Conservation (phyloP, 2,797 vertebrate species). For the Austrolebias charrua region DNA sequence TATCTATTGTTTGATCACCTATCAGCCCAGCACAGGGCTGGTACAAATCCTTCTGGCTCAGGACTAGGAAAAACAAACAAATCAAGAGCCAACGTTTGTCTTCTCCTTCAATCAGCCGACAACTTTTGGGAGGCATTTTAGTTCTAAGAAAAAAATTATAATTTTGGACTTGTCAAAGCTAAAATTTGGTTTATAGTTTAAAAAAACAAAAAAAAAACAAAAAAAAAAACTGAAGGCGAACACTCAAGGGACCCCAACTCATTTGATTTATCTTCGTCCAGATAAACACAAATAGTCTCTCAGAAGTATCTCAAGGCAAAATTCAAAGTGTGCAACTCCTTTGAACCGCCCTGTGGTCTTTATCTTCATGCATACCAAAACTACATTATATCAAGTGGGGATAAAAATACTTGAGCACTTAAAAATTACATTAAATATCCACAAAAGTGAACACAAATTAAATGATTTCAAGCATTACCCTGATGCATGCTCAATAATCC, state of each 20-base stretch:
- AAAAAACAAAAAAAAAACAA: too few relatives aligned
- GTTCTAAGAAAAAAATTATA: too few relatives aligned
- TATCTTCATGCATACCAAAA: slow-evolving; percentile 39
- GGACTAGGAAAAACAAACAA: slow-evolving; percentile 53
- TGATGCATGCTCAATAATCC: too few relatives aligned
- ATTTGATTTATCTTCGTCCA: slow-evolving; percentile 32
- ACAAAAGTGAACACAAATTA: neutral
- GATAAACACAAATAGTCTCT: slow-evolving; percentile 26
- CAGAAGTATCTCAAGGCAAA: slow-evolving; percentile 24
- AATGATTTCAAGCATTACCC: neutral
- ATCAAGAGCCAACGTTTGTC: slow-evolving; percentile 31
- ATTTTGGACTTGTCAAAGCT: too few relatives aligned
- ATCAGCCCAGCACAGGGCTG: slow-evolving; percentile 35
- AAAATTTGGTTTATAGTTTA: too few relatives aligned
- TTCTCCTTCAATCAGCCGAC: slow-evolving; percentile 4
- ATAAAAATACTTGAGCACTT: neutral
- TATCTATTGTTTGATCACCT: slow-evolving; percentile 60
- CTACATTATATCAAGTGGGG: neutral
- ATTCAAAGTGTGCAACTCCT: slow-evolving; percentile 43
- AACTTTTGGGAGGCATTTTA: too few relatives aligned
- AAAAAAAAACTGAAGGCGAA: too few relatives aligned
- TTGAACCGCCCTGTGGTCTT: slow-evolving; percentile 33
- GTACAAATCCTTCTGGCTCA: slow-evolving; percentile 28
- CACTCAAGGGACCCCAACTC: neutral
- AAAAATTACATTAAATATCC: too few relatives aligned